A percentile compares a stretch with the other conserved stretches of the same genome.
phyloP scores from a whole-genome alignment of 1,140 invertebrate genomes.

The Matsumurasca onukii region DNA sequence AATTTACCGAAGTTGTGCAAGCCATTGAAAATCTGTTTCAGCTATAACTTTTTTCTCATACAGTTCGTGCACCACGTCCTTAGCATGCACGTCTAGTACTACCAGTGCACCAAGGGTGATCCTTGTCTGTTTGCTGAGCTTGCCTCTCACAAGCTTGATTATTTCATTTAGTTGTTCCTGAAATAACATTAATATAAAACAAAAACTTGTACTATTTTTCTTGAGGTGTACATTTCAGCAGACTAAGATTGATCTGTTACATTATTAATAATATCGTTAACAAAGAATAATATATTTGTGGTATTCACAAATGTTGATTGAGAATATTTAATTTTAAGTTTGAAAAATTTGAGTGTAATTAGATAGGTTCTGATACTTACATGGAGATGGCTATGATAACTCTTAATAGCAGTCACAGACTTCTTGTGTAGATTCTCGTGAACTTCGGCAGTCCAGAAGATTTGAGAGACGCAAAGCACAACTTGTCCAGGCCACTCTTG shows the following conservation, averaged over 20 bases:
- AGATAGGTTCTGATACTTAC: constrained; percentile 10
- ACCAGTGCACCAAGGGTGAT: constrained; percentile 85
- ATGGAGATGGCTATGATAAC: neutral
- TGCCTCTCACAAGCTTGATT: constrained; percentile 56
- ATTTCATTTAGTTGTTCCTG: constrained; percentile 56
- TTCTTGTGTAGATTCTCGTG: constrained; percentile 58
- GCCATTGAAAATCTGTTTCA: constrained; percentile 88
- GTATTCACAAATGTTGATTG: too few relatives aligned
- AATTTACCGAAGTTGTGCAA: constrained; percentile 71
- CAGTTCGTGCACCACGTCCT: constrained; percentile 81
- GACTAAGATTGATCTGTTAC: too few relatives aligned
- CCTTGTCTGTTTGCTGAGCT: constrained; percentile 62
- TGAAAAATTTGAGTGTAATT: too few relatives aligned
- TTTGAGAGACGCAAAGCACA: constrained; percentile 79
- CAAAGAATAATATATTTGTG: too few relatives aligned
- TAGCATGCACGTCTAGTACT: constrained; percentile 89
- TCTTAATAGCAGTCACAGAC: neutral
- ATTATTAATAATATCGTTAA: too few relatives aligned
- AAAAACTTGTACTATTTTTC: too few relatives aligned
- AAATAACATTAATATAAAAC: constrained; percentile 33
- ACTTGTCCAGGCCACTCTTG: constrained; percentile 84
- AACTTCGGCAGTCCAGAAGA: constrained; percentile 85
- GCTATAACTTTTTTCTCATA: constrained; percentile 64
- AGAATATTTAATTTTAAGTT: too few relatives aligned
- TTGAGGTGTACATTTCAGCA: too few relatives aligned